Base-by-base conservation (phyloP, 2,797 vertebrate genomes). In the Eulemur albifrons region DNA sequence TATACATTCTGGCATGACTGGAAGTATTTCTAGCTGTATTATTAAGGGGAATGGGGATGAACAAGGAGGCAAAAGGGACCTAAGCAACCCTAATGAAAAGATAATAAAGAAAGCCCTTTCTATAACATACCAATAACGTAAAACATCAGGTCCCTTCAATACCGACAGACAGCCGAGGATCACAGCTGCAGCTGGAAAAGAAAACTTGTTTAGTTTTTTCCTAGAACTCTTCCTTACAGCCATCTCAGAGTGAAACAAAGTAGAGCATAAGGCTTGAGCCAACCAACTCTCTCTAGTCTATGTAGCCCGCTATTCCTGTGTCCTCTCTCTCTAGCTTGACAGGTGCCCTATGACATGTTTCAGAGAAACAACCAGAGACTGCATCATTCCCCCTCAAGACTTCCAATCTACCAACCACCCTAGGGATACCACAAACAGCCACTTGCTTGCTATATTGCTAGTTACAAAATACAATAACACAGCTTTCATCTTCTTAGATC, bases 71-170 rank as follows among this genome's bases (percentile, higher is more conserved):
- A 93, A 83, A 94, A 86, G 75, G 43, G 63, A 95, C 59, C 21
- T 59, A 94, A 80, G 67, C 38, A 93, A 87, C 35, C 35, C 43
- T 72, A 93, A 88, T 27, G 75, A 93, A 95, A 88, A 88, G 81
- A 85, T 52, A 91, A 84, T 20, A 65, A 83, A 85, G 52, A 93
- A 61, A 69, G 54, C 17, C 97, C 97, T 97, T 67, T 97, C 88
- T 77, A 91, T 90, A 90, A 99, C 99, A 99, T 98, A 99, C 99
- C 99, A 99, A 99, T 99, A 99, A 99, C 99, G 99, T 99, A 99
- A 99, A 99, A 99, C 99, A 99, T 99, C 98, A 99, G 99, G 99
- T 99, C 99, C 99, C 99, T 99, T 99, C 99, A 99, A 98, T 99
- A 98, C 99, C 99, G 98, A 99, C 99, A 99, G 99, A 99, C 98